Percentiles rank a stretch among this genome's conserved stretches.
Conservation (phyloP, 2,113 vertebrate species). For the Dryoscopus gambensis region DNA sequence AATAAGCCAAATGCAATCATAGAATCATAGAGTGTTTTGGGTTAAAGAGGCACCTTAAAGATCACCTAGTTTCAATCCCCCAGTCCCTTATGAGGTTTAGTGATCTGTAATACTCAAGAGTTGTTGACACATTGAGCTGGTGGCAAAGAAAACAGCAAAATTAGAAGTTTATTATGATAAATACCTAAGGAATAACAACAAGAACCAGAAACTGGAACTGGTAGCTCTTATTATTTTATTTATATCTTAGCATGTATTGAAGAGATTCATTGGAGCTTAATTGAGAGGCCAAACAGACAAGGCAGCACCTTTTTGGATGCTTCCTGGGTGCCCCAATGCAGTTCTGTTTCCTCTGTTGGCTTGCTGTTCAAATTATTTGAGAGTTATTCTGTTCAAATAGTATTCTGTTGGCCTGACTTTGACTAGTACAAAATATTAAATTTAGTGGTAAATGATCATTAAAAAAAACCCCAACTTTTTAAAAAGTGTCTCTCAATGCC, state of each 20-base stretch:
- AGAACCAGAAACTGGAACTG: neutral
- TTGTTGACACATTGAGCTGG: neutral
- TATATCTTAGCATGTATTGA: neutral
- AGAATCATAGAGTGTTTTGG: neutral
- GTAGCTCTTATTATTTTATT: neutral
- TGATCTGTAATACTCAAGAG: neutral
- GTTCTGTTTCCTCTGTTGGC: neutral
- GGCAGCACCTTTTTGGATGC: neutral
- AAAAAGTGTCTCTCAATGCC: neutral
- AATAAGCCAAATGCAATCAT: neutral
- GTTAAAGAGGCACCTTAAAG: neutral
- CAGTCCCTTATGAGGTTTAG: neutral
- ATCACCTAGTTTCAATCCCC: neutral
- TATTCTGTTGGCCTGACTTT: neutral
- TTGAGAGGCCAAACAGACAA: neutral
- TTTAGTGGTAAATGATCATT: neutral
- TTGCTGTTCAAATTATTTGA: neutral
- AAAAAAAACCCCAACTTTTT: rapidly evolving
- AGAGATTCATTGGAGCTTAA: neutral
- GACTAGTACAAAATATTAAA: neutral
- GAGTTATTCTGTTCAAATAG: neutral
- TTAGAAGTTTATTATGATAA: neutral
- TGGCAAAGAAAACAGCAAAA: neutral
- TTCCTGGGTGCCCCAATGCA: neutral
- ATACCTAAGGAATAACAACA: neutral